These are phyloP conservation scores for Pseudococcus jackbeardsleyi DNA, from an alignment of 2,888 invertebrate genomes.

Conservation along the genomic window DNA sequence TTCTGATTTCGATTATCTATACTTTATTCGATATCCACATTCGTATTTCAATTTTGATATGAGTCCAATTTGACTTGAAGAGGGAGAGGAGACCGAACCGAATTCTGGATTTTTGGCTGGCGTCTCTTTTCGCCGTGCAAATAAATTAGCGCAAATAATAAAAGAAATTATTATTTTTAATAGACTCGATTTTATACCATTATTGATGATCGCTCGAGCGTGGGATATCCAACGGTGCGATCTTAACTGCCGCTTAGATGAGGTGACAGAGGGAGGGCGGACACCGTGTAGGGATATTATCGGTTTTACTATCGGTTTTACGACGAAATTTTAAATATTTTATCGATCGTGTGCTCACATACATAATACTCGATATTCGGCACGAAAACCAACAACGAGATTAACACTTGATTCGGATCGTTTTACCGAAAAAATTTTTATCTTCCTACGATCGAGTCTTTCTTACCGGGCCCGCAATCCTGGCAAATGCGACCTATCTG, in stretches of 20 bases:
- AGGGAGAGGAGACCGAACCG: too few species aligned
- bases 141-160: background rate
- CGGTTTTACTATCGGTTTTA: background rate
- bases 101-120: background rate
- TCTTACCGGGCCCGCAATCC: too few species aligned
- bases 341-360: background rate
- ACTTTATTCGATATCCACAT: background rate
- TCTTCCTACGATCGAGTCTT: background rate
- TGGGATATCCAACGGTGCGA: background rate
- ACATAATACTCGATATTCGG: background rate
- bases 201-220: background rate
- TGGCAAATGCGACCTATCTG: background rate
- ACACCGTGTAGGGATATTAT: background rate
- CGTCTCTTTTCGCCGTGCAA: background rate
- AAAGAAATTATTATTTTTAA: background rate
- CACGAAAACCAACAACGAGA: background rate
- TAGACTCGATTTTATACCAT: background rate
- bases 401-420: background rate
- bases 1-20: background rate
- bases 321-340: conserved; percentile 22
- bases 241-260: background rate
- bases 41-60: background rate
- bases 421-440: background rate
- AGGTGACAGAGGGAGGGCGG: background rate
- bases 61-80: too few species aligned